Evolutionary conservation across 2,797 vertebrate species (phyloP).

Genomic region (Tinamus major): DNA sequence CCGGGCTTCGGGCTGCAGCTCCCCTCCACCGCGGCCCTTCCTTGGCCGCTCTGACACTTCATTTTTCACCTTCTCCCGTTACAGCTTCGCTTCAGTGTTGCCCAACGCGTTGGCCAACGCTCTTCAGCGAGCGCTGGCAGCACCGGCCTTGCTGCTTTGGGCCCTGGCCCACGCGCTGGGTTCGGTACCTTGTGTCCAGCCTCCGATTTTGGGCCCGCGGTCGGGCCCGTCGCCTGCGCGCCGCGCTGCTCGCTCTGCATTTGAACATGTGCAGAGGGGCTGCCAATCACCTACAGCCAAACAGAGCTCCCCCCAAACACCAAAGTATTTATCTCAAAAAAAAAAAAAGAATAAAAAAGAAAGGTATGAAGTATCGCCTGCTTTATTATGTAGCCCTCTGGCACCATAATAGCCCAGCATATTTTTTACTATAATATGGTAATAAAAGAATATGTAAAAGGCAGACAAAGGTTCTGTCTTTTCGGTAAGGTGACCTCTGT

Average conservation of each 20-base stretch:
- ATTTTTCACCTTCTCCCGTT: constrained; percentile 99
- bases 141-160: constrained; percentile 5
- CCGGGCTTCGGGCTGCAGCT: constrained; percentile 88
- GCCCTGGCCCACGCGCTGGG: neutral
- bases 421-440: constrained; percentile 85
- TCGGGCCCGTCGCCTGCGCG: constrained; percentile 7
- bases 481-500: constrained; percentile 88
- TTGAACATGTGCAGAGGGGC: constrained; percentile 23
- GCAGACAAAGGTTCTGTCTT: constrained; percentile 84
- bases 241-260: constrained; percentile 36
- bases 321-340: constrained; percentile 72
- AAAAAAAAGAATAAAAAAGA: neutral
- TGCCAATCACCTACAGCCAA: constrained; percentile 68
- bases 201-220: neutral
- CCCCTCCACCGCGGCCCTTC: constrained; percentile 95
- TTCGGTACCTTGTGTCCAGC: neutral
- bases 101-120: neutral
- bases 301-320: constrained; percentile 40
- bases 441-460: constrained; percentile 86
- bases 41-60: constrained; percentile 98
- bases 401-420: constrained; percentile 79
- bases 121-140: neutral
- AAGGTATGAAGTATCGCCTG: constrained; percentile 60
- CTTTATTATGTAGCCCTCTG: constrained; percentile 83
- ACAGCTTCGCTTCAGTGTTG: constrained; percentile 86